Conservation (phyloP, 2,797 vertebrate genomes). For the Clamator glandarius region DNA sequence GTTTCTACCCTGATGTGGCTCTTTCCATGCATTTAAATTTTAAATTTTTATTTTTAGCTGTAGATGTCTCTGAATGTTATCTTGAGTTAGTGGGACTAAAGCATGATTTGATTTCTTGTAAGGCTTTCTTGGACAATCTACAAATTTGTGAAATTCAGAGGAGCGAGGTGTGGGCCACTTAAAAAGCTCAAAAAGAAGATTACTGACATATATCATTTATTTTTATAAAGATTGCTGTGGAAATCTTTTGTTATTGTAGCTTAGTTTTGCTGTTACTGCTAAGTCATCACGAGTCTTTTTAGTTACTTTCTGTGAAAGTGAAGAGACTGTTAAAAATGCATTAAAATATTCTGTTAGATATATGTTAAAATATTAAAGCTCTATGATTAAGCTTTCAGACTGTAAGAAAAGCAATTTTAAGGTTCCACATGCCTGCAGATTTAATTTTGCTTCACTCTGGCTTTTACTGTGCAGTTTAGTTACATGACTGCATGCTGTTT, state of each 20-base stretch:
- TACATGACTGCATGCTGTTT: constrained; percentile 17
- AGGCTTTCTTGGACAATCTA: neutral
- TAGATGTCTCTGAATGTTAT: neutral
- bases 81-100: neutral
- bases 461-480: constrained; percentile 9
- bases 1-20: neutral
- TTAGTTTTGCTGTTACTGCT: neutral
- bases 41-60: neutral
- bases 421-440: neutral
- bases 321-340: neutral
- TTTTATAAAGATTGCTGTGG: neutral
- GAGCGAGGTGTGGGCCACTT: neutral
- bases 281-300: neutral
- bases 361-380: constrained; percentile 27
- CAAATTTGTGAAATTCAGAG: neutral
- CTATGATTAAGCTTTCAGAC: constrained; percentile 15
- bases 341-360: neutral
- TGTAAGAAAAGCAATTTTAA: constrained; percentile 23
- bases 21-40: neutral
- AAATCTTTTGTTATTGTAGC: neutral
- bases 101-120: neutral
- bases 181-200: neutral
- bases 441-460: neutral
- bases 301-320: neutral
- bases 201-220: neutral